Conservation (phyloP, 2,113 vertebrate genomes). For the Eretmochelys imbricata region DNA sequence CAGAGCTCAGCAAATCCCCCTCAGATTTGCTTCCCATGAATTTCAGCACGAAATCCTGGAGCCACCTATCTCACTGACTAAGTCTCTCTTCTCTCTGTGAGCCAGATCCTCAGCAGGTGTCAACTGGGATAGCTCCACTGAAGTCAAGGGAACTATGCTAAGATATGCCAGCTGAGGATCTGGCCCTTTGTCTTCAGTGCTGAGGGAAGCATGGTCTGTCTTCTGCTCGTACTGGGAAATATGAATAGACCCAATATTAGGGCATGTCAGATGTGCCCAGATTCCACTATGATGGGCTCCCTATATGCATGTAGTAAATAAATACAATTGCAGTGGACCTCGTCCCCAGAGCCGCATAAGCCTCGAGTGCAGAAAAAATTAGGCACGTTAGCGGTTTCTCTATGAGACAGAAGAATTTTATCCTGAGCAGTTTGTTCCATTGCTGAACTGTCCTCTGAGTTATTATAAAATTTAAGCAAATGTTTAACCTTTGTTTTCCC, state of each 20-base stretch:
- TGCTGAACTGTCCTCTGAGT: background rate
- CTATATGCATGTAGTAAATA: background rate
- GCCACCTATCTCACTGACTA: background rate
- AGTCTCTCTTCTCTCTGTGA: background rate
- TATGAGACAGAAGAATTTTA: background rate
- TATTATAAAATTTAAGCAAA: background rate
- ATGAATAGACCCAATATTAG: background rate
- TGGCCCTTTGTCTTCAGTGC: background rate
- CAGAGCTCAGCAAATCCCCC: background rate
- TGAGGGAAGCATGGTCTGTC: background rate
- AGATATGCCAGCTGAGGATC: background rate
- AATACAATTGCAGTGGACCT: background rate
- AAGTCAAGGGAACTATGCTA: background rate
- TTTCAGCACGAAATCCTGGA: background rate
- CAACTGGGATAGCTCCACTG: fast-evolving
- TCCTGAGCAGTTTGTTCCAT: background rate
- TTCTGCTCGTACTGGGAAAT: background rate
- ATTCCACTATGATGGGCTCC: background rate
- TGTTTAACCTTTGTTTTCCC: background rate
- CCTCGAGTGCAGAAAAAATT: background rate
- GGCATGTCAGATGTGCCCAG: too few species aligned
- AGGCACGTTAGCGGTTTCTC: background rate
- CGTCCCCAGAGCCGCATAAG: background rate
- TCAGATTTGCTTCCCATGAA: background rate
- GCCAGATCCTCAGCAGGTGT: fast-evolving